These are phyloP conservation scores for Pelmatolapia mariae DNA, from an alignment of 2,113 vertebrate species.

Conservation along the genomic window DNA sequence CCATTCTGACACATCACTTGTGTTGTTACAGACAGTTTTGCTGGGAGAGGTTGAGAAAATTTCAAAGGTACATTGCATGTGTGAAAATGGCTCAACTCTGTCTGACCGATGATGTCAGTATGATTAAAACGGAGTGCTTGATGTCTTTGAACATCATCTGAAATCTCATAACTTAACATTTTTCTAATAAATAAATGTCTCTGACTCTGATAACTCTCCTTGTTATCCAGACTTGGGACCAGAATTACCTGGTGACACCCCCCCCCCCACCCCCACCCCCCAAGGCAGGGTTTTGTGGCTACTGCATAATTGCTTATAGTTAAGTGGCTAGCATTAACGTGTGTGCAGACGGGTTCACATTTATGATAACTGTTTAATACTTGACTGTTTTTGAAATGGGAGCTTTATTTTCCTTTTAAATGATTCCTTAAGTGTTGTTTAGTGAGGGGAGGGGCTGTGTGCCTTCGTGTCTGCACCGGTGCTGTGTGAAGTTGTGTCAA, in stretches of 20 bases:
- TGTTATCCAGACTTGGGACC: background rate
- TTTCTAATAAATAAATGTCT: background rate
- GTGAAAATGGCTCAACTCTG: background rate
- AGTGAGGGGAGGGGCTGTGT: background rate
- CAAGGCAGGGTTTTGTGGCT: background rate
- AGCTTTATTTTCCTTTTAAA: background rate
- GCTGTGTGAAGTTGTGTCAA: background rate
- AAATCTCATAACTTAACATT: background rate
- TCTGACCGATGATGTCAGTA: background rate
- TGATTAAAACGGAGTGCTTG: background rate
- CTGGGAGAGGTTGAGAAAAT: background rate
- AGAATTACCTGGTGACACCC: background rate
- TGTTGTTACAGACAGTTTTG: background rate
- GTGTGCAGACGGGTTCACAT: background rate
- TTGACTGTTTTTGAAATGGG: background rate
- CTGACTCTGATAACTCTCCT: background rate
- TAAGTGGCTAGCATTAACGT: background rate
- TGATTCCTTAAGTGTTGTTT: background rate
- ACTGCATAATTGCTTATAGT: background rate
- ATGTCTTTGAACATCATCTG: background rate
- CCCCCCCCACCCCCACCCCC: no score
- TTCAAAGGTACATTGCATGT: rapidly evolving
- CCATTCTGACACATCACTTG: background rate
- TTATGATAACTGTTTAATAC: background rate
- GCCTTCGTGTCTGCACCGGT: background rate